These are phyloP conservation scores for Pseudomyrmex concolor DNA, from an alignment of 1,140 invertebrate species.

Conservation along the genomic window DNA sequence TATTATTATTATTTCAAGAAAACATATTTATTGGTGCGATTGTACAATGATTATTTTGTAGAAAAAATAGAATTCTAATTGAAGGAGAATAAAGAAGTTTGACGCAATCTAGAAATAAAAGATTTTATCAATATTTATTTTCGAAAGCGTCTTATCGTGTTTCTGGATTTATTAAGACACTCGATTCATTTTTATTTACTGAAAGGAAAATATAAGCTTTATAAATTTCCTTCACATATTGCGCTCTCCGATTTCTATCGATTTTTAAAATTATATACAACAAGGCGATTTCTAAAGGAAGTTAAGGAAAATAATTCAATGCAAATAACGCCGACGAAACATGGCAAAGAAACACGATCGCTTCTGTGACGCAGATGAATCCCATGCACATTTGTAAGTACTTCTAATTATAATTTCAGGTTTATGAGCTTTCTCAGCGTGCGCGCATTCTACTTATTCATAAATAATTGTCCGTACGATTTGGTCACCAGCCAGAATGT, in stretches of 20 bases:
- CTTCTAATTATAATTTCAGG: constrained; percentile 29
- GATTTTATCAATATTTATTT: neutral
- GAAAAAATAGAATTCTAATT: neutral
- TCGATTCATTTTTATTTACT: constrained; percentile 12
- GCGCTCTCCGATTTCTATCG: neutral
- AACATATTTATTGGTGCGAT: neutral
- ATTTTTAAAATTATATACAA: neutral
- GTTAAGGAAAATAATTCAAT: neutral
- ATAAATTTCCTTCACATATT: neutral
- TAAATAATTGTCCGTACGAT: neutral
- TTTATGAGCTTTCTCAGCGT: constrained; percentile 6
- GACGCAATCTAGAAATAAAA: neutral
- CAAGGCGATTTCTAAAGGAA: neutral
- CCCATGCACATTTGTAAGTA: neutral
- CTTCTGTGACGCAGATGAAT: neutral
- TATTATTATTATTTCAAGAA: neutral
- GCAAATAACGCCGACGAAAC: neutral
- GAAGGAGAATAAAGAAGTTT: neutral
- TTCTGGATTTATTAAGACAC: constrained; percentile 11
- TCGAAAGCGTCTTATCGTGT: neutral
- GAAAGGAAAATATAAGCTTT: neutral
- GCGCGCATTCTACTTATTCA: neutral
- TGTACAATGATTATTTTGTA: neutral
- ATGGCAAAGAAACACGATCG: neutral
- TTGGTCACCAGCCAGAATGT: neutral